These are phyloP conservation scores for Dascyllus trimaculatus DNA, from an alignment of 2,113 vertebrate genomes.

Conservation along the genomic window DNA sequence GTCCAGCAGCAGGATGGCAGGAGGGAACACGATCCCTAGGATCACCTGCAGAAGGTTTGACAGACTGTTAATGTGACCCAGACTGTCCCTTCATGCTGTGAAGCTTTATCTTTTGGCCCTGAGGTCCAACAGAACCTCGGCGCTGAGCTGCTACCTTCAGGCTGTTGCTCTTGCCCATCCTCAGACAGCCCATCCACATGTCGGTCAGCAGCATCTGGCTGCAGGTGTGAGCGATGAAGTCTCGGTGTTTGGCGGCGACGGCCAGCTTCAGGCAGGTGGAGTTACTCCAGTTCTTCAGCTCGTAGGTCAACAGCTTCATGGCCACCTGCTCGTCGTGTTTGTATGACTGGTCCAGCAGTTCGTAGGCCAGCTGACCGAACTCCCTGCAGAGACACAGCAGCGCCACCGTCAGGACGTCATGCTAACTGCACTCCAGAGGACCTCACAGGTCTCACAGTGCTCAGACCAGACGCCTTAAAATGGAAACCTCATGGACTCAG, in stretches of 20 bases:
- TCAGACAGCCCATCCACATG: slow-evolving; percentile 99
- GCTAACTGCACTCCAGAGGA: too few relatives aligned
- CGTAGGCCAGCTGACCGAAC: slow-evolving; percentile 96
- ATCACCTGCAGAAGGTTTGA: slow-evolving; percentile 88
- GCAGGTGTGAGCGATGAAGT: slow-evolving; percentile 99
- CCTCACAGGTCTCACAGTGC: slow-evolving; percentile 62
- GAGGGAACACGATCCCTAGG: slow-evolving; percentile 93
- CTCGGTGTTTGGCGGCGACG: slow-evolving; percentile 96
- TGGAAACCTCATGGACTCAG: too few relatives aligned
- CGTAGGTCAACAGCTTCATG: slow-evolving; percentile 98
- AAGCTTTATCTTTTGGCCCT: too few relatives aligned
- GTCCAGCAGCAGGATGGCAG: slow-evolving; percentile 93
- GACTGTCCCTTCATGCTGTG: too few relatives aligned
- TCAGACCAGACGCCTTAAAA: not conserved
- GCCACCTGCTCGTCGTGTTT: slow-evolving; percentile 98
- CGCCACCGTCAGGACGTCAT: not conserved
- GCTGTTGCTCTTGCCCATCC: slow-evolving; percentile 96
- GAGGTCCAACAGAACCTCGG: not conserved
- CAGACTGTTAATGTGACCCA: too few relatives aligned
- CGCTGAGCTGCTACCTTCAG: slow-evolving; percentile 50
- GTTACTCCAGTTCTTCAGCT: slow-evolving; percentile 99
- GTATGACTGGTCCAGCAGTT: slow-evolving; percentile 97
- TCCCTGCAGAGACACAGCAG: slow-evolving; percentile 84
- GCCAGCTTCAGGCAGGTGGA: slow-evolving; percentile 98
- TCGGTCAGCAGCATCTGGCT: slow-evolving; percentile 99